phyloP scores from a whole-genome alignment of 1,140 invertebrate genomes.

The Orius insidiosus region DNA sequence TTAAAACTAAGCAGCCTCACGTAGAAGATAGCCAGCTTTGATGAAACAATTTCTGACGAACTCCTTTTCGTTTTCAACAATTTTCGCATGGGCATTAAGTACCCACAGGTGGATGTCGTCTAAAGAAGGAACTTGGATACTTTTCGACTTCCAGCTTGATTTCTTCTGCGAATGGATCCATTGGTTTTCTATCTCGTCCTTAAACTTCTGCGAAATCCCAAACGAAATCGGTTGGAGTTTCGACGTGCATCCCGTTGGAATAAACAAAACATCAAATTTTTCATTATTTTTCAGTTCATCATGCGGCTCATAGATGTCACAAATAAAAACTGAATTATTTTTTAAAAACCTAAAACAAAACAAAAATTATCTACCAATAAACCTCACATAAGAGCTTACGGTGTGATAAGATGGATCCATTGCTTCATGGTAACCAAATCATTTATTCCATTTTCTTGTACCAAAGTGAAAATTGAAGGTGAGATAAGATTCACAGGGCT shows the following conservation, averaged over 20 bases:
- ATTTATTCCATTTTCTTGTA: conserved; percentile 2
- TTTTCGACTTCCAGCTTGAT: neutral
- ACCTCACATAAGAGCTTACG: neutral
- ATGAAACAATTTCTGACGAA: no score
- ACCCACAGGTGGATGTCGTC: conserved; percentile 2
- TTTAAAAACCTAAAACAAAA: conserved; percentile 1
- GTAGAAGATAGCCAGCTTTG: no score
- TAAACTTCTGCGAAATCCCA: conserved; percentile 10
- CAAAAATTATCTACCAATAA: neutral
- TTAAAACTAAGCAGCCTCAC: no score
- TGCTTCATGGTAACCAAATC: neutral
- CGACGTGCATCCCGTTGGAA: conserved; percentile 10
- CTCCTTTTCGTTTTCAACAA: neutral
- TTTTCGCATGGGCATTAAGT: conserved; percentile 1
- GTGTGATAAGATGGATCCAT: neutral
- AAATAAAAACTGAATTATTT: neutral
- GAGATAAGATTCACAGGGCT: no score
- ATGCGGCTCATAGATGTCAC: conserved; percentile 12
- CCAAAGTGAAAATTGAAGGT: neutral
- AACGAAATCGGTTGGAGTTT: conserved; percentile 9
- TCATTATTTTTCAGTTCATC: neutral
- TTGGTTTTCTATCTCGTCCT: conserved; percentile 9
- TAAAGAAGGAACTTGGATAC: neutral
- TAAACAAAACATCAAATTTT: neutral
- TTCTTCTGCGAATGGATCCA: neutral